These are phyloP conservation scores for Rissa tridactyla DNA, from an alignment of 2,113 vertebrate species.

Conservation along the genomic window DNA sequence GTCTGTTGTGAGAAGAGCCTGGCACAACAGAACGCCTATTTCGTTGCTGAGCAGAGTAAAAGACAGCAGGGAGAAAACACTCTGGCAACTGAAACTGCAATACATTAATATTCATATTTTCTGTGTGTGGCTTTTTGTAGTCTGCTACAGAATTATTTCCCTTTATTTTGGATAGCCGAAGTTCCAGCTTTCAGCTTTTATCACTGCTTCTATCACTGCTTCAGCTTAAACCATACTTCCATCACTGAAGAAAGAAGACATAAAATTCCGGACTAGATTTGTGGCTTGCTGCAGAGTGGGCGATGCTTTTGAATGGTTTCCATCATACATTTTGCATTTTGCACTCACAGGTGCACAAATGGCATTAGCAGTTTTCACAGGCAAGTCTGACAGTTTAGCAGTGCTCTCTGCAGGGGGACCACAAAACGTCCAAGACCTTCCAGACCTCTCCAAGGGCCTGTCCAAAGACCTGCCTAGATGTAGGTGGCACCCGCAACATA, in stretches of 20 bases:
- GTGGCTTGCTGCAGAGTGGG: neutral
- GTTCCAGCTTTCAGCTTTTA: neutral
- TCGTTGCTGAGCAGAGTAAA: neutral
- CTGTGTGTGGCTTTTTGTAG: neutral
- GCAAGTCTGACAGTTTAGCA: neutral
- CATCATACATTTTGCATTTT: neutral
- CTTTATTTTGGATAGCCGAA: neutral
- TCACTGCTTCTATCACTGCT: neutral
- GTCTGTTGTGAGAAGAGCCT: neutral
- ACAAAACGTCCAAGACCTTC: neutral
- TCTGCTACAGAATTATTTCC: neutral
- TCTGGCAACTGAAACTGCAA: neutral
- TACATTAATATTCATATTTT: neutral
- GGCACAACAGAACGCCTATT: neutral
- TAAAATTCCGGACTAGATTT: neutral
- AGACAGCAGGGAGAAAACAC: neutral
- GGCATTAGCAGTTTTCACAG: neutral
- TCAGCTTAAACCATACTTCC: neutral
- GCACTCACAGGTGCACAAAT: neutral
- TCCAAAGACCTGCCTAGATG: neutral
- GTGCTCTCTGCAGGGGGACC: neutral
- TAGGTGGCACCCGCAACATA: neutral
- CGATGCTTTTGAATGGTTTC: neutral
- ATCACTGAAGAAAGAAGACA: neutral
- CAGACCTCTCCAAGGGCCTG: no score